These are phyloP conservation scores for Cheilosia vulpina DNA, from an alignment of 2,888 invertebrate genomes.

Conservation along the genomic window DNA sequence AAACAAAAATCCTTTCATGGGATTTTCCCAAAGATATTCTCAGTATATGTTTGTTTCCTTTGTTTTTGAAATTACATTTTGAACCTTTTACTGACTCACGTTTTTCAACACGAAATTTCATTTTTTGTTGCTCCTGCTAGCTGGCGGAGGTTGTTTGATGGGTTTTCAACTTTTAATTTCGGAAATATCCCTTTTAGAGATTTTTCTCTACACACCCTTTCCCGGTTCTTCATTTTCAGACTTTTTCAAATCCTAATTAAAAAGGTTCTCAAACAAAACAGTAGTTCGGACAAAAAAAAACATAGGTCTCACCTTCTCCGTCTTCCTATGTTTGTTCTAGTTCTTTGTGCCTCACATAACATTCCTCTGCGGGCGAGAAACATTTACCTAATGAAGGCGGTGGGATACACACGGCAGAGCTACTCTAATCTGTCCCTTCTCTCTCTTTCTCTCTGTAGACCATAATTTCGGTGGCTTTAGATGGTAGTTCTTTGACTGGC, in stretches of 20 bases:
- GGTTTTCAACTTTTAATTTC: constrained; percentile 67
- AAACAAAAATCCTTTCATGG: constrained; percentile 27
- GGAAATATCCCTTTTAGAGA: constrained; percentile 64
- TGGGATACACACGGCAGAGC: constrained; percentile 16
- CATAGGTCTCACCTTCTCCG: constrained; percentile 34
- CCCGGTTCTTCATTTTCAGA: constrained; percentile 49
- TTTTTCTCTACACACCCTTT: constrained; percentile 26
- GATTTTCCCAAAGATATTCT: constrained; percentile 20
- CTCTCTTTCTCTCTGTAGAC: not conserved
- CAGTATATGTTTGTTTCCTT: constrained; percentile 5
- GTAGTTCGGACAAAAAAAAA: constrained; percentile 23
- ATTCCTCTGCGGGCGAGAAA: not conserved
- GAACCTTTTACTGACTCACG: constrained; percentile 56
- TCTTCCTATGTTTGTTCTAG: not conserved
- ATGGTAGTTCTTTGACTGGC: constrained; percentile 34
- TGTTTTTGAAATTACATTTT: constrained; percentile 45
- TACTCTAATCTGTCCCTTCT: constrained; percentile 49
- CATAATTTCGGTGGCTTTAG: constrained; percentile 61
- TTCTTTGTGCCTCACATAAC: constrained; percentile 1
- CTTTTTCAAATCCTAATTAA: constrained; percentile 65
- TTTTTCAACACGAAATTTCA: constrained; percentile 57
- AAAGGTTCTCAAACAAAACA: constrained; percentile 60
- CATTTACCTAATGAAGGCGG: constrained; percentile 30
- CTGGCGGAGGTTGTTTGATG: constrained; percentile 53
- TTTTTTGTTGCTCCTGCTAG: not conserved